Evolutionary conservation across 2,113 vertebrate species (phyloP), one percentile per base, ranked within the genome.

Genomic region (Gambusia holbrooki): DNA sequence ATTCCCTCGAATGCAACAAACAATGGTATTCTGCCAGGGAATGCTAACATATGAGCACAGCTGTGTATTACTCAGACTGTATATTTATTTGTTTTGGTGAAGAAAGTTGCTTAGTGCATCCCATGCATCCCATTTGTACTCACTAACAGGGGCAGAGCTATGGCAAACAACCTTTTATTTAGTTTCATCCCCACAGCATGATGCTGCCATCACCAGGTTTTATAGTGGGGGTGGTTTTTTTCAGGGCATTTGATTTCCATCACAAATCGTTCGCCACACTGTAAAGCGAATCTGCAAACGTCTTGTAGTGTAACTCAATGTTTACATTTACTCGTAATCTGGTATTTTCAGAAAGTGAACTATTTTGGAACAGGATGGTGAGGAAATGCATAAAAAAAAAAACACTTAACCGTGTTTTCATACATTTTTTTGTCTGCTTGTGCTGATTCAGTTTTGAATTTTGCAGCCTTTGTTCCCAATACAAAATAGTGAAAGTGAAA

Each of bases 401-500:
- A 54, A 54, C 22, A n/a, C 51, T 1, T 9, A 9, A 54, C 9
- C 8, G 7, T 25, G 7, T 17, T 51, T 51, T 51, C 15, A 42
- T 45, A 45, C 0, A 40, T 5, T 2, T 25, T 32, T 69, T 32
- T 32, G 2, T 58, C 0, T 60, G 3, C 40, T 14, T 66, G 5
- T 27, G 4, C 5, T 12, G 14, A 48, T 40, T 33, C 3, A 14
- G 13, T 66, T n/a, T n/a, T 1, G 64, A 14, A 37, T 25, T 66
- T 37, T 33, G 5, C 30, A 37, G 19, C 13, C 19, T 35, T 22
- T 35, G 63, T 29, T 33, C 7, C 25, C 22, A 10, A 37, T 65
- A 63, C 48, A 81, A 81, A 85, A 82, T 74, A 64, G 74, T 67
- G 61, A 58, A 64, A 85, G 72, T 81, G 69, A 84, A 88, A 61